A percentile compares a stretch with the other conserved stretches of the same genome.
Conservation (phyloP, 1,140 invertebrate species). For the Drosophila rufa region DNA sequence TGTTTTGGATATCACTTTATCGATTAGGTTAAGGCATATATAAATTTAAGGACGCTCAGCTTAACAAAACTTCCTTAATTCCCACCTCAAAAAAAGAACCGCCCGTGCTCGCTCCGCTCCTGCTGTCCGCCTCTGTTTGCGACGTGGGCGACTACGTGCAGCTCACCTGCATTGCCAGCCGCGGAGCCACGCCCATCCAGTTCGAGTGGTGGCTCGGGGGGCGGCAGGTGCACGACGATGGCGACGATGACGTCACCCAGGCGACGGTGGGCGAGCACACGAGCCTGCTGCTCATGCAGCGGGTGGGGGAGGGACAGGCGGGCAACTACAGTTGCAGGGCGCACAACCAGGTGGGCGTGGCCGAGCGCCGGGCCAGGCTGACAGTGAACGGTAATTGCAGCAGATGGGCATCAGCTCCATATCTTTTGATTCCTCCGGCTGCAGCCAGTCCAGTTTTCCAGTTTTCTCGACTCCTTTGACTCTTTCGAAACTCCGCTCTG, state of each 20-base stretch:
- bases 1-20: background rate
- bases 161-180: constrained; percentile 89
- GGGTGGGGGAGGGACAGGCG: constrained; percentile 88
- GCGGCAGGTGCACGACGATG: constrained; percentile 67
- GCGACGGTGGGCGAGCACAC: constrained; percentile 86
- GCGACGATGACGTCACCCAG: constrained; percentile 76
- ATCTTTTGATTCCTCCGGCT: constrained; percentile 17
- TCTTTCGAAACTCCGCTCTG: constrained; percentile 40
- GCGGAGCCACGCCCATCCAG: constrained; percentile 89
- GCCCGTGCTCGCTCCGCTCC: constrained; percentile 92
- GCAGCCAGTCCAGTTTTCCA: constrained; percentile 39
- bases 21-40: background rate
- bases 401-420: constrained; percentile 11
- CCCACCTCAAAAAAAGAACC: constrained; percentile 86
- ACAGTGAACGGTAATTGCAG: constrained; percentile 89
- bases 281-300: constrained; percentile 85
- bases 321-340: constrained; percentile 93
- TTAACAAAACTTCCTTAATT: background rate
- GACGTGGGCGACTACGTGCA: constrained; percentile 91
- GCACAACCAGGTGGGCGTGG: constrained; percentile 90
- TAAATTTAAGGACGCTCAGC: background rate
- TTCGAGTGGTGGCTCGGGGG: constrained; percentile 89
- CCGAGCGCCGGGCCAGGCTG: constrained; percentile 88
- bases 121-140: constrained; percentile 90
- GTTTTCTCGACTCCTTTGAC: constrained; percentile 33